Base-by-base conservation (phyloP, 92 coral and sea anemone species). In the Montipora capitata region DNA sequence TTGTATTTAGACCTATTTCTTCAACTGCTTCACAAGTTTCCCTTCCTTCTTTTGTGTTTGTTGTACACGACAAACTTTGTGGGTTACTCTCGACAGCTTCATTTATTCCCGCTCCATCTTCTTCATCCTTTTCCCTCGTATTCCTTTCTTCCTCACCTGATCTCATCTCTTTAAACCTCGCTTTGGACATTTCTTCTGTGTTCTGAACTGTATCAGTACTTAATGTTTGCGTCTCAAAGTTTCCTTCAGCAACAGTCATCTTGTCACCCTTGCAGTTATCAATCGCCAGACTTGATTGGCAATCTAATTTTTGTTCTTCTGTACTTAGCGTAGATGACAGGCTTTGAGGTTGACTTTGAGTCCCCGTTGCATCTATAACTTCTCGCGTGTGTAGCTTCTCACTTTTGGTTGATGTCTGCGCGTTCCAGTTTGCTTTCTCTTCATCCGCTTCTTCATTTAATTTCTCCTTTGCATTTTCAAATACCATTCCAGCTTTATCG, bases 271-370 rank as follows among this genome's bases (percentile, higher is more conserved):
- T 7, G 61, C 2, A 10, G 3, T 8, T 54, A 54, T 54, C 3
- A 7, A 54, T 3, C 12, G 0, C 2, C 61, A 54, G 16, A 54
- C 14, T 12, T n/a, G 56, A 38, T 43, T 81, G 42, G 68, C 74
- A 42, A 18, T 40, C 54, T 15, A 43, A 39, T 16, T 57, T 4
- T 51, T 69, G 49, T 14, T 72, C 79, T 12, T 59, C 72, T 5
- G 72, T 61, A 42, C 80, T 72, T 6, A 68, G n/a, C 5, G 72
- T 12, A 11, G 71, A 83, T 7, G 72, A 56, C 13, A 35, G 15
- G 5, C 79, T 58, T 11, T 72, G 79, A 10, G 75, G 64, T 81
- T 59, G 79, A 57, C 57, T 72, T 16, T 18, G 35, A 27, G 73
- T 6, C 35, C 61, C 65, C 14, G 83, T 63, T 42, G 18, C 62